phyloP scores from a whole-genome alignment of 2,797 vertebrate species.

The Botia kubotai region DNA sequence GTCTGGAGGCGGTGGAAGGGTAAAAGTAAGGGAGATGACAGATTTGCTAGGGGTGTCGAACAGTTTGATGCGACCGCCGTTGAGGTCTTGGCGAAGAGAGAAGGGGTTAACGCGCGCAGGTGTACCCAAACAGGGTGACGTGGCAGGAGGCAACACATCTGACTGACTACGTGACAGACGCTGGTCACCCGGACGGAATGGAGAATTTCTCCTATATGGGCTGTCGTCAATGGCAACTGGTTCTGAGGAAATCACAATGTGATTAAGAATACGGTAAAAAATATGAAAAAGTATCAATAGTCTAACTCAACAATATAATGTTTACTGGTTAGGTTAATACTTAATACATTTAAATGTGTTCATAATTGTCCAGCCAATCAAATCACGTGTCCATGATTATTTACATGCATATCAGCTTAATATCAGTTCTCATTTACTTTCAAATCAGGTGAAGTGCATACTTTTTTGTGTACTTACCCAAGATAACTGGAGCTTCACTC shows the following conservation, averaged over 20 bases:
- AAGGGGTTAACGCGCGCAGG: slow-evolving; percentile 83
- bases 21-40: slow-evolving; percentile 78
- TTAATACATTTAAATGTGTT: no score
- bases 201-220: slow-evolving; percentile 72
- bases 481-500: slow-evolving; percentile 57
- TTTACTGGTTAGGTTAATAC: no score
- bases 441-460: no score
- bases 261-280: no score
- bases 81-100: slow-evolving; percentile 85
- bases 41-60: slow-evolving; percentile 85
- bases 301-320: no score
- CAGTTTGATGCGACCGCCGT: slow-evolving; percentile 86
- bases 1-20: slow-evolving; percentile 71
- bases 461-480: slow-evolving; percentile 62
- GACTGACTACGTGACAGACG: slow-evolving; percentile 83
- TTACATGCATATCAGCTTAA: no score
- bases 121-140: slow-evolving; percentile 62
- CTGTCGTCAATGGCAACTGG: slow-evolving; percentile 63
- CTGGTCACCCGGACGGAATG: slow-evolving; percentile 71
- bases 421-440: no score
- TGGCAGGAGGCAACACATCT: slow-evolving; percentile 73
- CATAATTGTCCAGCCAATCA: no score
- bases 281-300: no score
- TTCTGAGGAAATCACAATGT: slow-evolving; percentile 58
- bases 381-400: no score